These are phyloP conservation scores for Samia ricini DNA, from an alignment of 1,140 invertebrate species.

Conservation along the genomic window DNA sequence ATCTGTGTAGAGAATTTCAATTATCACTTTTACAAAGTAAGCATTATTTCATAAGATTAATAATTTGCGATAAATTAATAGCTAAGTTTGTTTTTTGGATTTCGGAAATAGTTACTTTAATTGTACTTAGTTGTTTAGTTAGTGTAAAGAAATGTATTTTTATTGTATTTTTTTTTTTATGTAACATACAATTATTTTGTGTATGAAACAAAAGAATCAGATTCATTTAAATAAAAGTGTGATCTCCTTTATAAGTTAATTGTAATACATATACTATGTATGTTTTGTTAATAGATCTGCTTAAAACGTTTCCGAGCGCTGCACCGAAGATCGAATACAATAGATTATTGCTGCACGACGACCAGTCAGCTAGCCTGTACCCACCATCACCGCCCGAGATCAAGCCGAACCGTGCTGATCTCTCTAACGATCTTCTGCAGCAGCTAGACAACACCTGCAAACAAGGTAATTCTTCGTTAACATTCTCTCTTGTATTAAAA, in stretches of 20 bases:
- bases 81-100: no score
- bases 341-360: conserved; percentile 41
- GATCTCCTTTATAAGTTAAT: no score
- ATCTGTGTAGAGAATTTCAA: conserved; percentile 66
- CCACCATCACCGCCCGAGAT: conserved; percentile 62
- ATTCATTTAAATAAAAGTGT: no score
- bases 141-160: no score
- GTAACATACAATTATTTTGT: no score
- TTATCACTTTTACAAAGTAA: conserved; percentile 65
- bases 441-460: conserved; percentile 72
- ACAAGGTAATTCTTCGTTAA: conserved; percentile 58
- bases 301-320: conserved; percentile 60
- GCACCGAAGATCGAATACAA: conserved; percentile 51
- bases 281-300: conserved; percentile 50
- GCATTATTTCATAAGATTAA: conserved; percentile 22
- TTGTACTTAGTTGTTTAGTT: no score
- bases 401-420: conserved; percentile 64
- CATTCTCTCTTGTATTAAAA: conserved; percentile 1
- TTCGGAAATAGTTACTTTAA: no score
- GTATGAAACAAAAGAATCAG: no score
- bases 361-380: conserved; percentile 45
- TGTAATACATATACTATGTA: background rate
- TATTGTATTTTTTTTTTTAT: no score
- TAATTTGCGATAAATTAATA: no score
- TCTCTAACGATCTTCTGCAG: conserved; percentile 70